Conservation (phyloP, 2,888 invertebrate genomes). For the Altica lythri region DNA sequence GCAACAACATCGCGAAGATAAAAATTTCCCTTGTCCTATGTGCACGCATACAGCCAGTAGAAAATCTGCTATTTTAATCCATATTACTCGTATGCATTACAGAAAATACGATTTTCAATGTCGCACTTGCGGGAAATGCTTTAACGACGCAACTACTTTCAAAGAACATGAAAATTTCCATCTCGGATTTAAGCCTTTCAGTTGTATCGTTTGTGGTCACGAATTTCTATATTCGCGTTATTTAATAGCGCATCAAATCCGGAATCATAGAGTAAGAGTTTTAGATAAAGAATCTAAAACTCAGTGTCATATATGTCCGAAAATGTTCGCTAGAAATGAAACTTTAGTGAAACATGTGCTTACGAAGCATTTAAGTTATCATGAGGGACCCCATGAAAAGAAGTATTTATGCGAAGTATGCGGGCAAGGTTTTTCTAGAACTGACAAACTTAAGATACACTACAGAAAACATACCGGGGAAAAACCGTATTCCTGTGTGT, state of each 20-base stretch:
- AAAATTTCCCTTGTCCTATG: constrained; percentile 45
- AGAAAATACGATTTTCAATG: constrained; percentile 57
- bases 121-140: constrained; percentile 59
- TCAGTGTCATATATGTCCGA: constrained; percentile 49
- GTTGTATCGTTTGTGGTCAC: constrained; percentile 57
- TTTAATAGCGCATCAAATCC: constrained; percentile 45
- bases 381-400: constrained; percentile 43
- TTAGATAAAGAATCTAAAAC: constrained; percentile 56
- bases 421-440: constrained; percentile 50
- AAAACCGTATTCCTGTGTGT: constrained; percentile 50
- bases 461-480: constrained; percentile 51
- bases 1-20: constrained; percentile 46
- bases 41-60: constrained; percentile 40
- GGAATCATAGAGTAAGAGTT: constrained; percentile 49
- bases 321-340: constrained; percentile 46
- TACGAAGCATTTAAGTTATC: constrained; percentile 47
- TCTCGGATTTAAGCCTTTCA: constrained; percentile 52
- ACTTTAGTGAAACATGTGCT: constrained; percentile 58
- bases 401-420: constrained; percentile 51
- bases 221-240: constrained; percentile 52
- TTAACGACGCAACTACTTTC: constrained; percentile 56
- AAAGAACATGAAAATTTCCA: constrained; percentile 57
- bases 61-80: constrained; percentile 43
- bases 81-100: constrained; percentile 41
- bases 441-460: constrained; percentile 50